phyloP scores from a whole-genome alignment of 2,113 vertebrate species.

The Thamnaconus septentrionalis region DNA sequence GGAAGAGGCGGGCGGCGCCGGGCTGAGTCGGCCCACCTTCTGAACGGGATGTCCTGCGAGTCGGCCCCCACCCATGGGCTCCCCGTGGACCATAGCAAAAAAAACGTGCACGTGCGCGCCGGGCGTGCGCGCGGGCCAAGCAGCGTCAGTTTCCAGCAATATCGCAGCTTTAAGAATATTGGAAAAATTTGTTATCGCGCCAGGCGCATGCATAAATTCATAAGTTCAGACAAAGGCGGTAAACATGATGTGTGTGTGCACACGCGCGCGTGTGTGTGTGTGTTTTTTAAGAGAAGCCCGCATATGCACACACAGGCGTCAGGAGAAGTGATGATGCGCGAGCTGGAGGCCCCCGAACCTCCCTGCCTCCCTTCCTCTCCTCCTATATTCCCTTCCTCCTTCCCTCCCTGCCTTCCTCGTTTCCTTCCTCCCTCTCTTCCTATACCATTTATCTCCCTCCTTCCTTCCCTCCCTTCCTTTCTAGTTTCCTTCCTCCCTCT shows the following conservation, averaged over 20 bases:
- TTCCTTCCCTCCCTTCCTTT: no score
- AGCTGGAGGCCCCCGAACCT: constrained; percentile 24
- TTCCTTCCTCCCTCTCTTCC: no score
- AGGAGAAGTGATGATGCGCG: constrained; percentile 25
- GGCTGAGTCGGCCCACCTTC: constrained; percentile 60
- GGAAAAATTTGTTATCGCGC: constrained; percentile 57
- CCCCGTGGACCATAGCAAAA: constrained; percentile 18
- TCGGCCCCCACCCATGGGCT: constrained; percentile 55
- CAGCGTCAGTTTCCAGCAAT: constrained; percentile 52
- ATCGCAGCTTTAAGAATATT: constrained; percentile 65
- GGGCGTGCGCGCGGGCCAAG: constrained; percentile 25
- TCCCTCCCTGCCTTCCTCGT: no score
- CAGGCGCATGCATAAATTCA: constrained; percentile 57
- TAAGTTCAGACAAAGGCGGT: constrained; percentile 57
- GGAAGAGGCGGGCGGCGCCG: constrained; percentile 43
- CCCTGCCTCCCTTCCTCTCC: no score
- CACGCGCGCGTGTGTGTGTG: no score
- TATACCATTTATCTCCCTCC: no score
- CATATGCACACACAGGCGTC: constrained; percentile 7
- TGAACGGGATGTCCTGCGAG: constrained; percentile 66
- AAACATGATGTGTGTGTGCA: constrained; percentile 21
- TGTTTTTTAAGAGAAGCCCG: no score
- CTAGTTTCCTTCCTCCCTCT: no score
- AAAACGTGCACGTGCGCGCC: constrained; percentile 5
- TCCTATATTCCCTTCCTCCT: no score